Evolutionary conservation across 2,113 vertebrate genomes (phyloP), one percentile per base, ranked within the genome.

Genomic region (Sylvilagus bachmani): DNA sequence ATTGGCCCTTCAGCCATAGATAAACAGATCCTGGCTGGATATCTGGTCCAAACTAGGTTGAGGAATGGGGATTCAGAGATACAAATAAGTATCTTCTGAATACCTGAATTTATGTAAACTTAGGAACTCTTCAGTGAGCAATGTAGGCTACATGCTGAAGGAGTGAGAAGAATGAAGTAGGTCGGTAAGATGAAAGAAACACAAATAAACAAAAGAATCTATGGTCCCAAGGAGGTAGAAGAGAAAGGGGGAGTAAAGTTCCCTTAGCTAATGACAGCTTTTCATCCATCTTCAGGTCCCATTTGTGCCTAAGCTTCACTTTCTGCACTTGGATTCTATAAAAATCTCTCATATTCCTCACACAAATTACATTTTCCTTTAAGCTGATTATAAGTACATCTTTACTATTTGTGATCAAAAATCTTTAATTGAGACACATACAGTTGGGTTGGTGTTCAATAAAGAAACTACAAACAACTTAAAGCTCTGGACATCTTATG

Each of bases 401-500:
- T 94, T 95, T 88, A 94, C 80, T 90, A 92, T 80, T 64, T 95
- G 53, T 25, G 69, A 69, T 19, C 10, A 75, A 94, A 79, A 95
- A 12, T 64, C 3, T 71, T 96, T 94, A 90, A 92, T 83, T 22
- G 83, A 83, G 58, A 81, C 10, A 61, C 29, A 88, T n/a, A 92
- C 44, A 95, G 81, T 31, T 89, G 27, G 12, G 29, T 79, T 29
- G 92, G 29, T 64, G 38, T 17, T 81, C 53, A 86, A 83, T 31
- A 93, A 93, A 75, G 10, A 95, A 89, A 85, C 53, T 73, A 89
- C 49, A 14, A 4, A 86, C 75, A 92, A 90, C 14, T 61, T 79
- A 94, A 84, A 84, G 24, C n/a, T 96, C 55, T 64, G 44, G 36
- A 92, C 21, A 80, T 71, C 44, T 92, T 85, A 80, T 55, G 16